Conservation (phyloP, 2,113 vertebrate species). For the Python bivittatus region DNA sequence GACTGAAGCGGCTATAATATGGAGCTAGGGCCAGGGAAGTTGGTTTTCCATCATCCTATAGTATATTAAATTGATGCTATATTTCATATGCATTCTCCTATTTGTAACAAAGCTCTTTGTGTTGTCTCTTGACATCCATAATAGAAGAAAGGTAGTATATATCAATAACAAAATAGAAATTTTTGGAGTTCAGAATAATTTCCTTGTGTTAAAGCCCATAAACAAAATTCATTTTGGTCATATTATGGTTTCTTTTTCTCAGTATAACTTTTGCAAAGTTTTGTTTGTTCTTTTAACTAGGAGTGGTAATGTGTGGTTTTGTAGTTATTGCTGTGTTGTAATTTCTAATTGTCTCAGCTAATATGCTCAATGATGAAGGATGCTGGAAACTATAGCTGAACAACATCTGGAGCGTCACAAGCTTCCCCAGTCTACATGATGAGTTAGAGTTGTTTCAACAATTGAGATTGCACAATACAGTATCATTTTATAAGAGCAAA, state of each 20-base stretch:
- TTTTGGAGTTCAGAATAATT: not conserved
- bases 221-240: not conserved
- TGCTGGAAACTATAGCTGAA: not conserved
- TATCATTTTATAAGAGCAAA: not conserved
- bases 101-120: not conserved
- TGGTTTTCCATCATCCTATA: not conserved
- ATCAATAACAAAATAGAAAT: not conserved
- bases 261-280: not conserved
- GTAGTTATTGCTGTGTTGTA: not conserved
- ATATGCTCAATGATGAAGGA: not conserved
- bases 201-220: not conserved
- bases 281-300: not conserved
- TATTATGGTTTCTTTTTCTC: not conserved
- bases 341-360: not conserved
- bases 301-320: not conserved
- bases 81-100: not conserved
- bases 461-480: not conserved
- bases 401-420: not conserved
- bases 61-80: not conserved
- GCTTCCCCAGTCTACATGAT: not conserved
- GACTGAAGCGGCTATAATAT: not conserved
- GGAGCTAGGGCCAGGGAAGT: not conserved
- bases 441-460: not conserved
- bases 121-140: not conserved
- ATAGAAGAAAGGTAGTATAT: not conserved